phyloP scores from a whole-genome alignment of 2,888 invertebrate species.

The Andrena fulva region DNA sequence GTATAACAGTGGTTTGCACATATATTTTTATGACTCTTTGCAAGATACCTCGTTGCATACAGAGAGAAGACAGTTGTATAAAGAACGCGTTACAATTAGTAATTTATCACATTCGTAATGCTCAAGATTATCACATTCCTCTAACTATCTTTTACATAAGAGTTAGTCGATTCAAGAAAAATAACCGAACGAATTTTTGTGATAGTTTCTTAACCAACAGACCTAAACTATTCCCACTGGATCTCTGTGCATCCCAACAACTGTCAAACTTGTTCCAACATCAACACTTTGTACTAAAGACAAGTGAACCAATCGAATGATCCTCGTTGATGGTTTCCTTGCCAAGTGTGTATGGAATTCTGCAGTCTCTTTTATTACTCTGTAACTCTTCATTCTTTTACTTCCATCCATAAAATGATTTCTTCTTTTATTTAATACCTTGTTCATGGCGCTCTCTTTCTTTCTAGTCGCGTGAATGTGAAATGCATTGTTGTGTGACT shows the following conservation, averaged over 20 bases:
- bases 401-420: neutral
- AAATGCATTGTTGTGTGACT: neutral
- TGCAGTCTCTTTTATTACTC: neutral
- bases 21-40: constrained; percentile 33
- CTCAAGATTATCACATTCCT: neutral
- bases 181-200: neutral
- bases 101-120: neutral
- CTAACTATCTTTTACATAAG: neutral
- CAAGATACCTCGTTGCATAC: constrained; percentile 12
- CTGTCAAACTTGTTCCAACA: neutral
- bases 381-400: neutral
- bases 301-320: neutral
- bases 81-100: neutral
- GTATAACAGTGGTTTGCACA: constrained; percentile 10
- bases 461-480: constrained; percentile 4
- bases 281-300: neutral
- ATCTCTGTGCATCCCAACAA: neutral
- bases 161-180: too few species aligned
- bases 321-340: neutral
- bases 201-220: neutral
- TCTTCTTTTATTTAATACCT: neutral
- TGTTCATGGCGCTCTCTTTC: neutral
- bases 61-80: neutral
- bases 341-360: neutral
- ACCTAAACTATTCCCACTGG: neutral